Percentiles rank a stretch among this genome's conserved stretches.
Conservation (phyloP, 64 coral and sea anemone species). For the Montipora foliosa region DNA sequence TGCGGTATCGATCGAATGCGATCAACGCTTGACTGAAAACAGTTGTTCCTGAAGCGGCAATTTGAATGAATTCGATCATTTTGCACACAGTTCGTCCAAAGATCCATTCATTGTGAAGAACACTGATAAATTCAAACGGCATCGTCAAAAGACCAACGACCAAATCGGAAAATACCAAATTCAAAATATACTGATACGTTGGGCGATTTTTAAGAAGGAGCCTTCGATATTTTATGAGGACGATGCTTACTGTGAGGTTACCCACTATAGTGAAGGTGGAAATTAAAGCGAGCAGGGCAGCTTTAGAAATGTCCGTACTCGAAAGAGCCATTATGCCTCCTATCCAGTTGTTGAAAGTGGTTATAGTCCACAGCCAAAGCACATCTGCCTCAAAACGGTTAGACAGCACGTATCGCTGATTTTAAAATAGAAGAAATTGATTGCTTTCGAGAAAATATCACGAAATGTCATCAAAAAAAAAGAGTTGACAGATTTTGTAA, state of each 20-base stretch:
- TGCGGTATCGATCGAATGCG: too few species aligned
- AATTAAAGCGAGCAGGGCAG: neutral
- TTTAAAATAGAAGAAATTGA: too few species aligned
- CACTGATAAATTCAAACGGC: constrained; percentile 37
- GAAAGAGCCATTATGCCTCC: neutral
- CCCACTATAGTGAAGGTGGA: constrained; percentile 2
- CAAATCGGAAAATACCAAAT: constrained; percentile 47
- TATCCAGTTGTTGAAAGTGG: too few species aligned
- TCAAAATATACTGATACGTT: constrained; percentile 46
- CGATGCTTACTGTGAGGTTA: neutral
- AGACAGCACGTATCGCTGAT: too few species aligned
- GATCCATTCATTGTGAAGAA: constrained; percentile 27
- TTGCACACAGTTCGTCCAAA: constrained; percentile 30
- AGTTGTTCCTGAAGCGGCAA: constrained; percentile 25
- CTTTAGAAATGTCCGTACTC: neutral
- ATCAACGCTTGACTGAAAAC: constrained; percentile 27
- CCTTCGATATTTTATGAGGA: neutral
- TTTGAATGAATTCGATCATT: constrained; percentile 46
- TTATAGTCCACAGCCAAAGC: too few species aligned
- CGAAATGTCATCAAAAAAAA: too few species aligned
- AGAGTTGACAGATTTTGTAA: too few species aligned
- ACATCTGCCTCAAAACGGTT: too few species aligned
- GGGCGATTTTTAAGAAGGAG: constrained; percentile 35
- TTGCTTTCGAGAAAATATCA: too few species aligned
- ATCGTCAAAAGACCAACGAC: constrained; percentile 22